Evolutionary conservation across 2,888 invertebrate species (phyloP).

Genomic region (Cataglyphis albicans): DNA sequence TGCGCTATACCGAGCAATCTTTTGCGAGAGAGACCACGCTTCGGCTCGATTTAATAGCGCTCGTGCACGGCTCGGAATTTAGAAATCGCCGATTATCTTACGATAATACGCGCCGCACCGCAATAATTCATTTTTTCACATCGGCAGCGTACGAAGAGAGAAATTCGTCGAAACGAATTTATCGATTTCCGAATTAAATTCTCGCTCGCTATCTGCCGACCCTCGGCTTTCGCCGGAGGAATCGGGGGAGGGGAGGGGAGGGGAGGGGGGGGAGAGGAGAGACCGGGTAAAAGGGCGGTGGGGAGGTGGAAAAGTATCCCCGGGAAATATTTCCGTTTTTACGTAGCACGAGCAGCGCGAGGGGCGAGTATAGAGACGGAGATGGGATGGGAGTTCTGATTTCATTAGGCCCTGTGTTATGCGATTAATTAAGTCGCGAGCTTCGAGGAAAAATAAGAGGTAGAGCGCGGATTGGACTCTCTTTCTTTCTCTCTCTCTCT

Average conservation of each 20-base stretch:
- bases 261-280: neutral
- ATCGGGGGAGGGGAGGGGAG: neutral
- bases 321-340: constrained; percentile 84
- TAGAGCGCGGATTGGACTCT: constrained; percentile 73
- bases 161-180: constrained; percentile 60
- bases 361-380: constrained; percentile 70
- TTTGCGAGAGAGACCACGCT: constrained; percentile 15
- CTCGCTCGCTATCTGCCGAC: constrained; percentile 61
- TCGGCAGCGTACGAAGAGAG: constrained; percentile 30
- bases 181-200: constrained; percentile 72
- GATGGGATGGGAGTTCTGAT: constrained; percentile 84
- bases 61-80: constrained; percentile 41
- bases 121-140: constrained; percentile 53
- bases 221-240: constrained; percentile 46
- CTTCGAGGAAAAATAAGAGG: constrained; percentile 83
- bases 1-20: constrained; percentile 41
- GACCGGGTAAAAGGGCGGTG: constrained; percentile 35
- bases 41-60: constrained; percentile 54
- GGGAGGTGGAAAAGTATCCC: constrained; percentile 81
- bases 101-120: constrained; percentile 48
- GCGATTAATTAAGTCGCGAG: constrained; percentile 86
- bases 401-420: constrained; percentile 86
- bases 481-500: constrained; percentile 57
- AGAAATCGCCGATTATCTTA: constrained; percentile 56
- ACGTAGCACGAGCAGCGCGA: constrained; percentile 72